Conservation (phyloP, 2,888 invertebrate species). For the Phasia obesa region DNA sequence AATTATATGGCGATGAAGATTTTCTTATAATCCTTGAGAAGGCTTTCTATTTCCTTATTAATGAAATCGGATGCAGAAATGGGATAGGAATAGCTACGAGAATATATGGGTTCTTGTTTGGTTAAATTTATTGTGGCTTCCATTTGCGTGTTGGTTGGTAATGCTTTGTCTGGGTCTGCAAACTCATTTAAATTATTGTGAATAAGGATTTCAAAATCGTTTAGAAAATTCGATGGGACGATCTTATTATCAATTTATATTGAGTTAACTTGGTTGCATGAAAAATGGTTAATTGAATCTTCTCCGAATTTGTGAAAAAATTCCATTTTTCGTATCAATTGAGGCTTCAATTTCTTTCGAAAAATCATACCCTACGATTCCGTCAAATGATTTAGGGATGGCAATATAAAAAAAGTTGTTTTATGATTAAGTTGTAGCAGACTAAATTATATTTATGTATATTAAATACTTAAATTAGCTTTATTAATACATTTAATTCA, state of each 20-base stretch:
- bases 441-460: too few relatives aligned
- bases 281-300: constrained; percentile 24
- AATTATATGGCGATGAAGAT: constrained; percentile 3
- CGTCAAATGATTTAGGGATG: constrained; percentile 27
- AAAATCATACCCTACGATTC: constrained; percentile 39
- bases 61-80: constrained; percentile 30
- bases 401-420: constrained; percentile 47
- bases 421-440: constrained; percentile 42
- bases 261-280: constrained; percentile 15
- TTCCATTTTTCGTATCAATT: constrained; percentile 53
- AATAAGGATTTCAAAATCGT: constrained; percentile 17
- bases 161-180: constrained; percentile 27
- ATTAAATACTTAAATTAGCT: too few relatives aligned
- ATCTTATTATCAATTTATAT: constrained; percentile 7
- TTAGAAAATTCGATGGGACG: background rate
- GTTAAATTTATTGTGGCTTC: constrained; percentile 30
- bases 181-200: constrained; percentile 19
- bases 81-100: constrained; percentile 43
- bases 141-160: constrained; percentile 21
- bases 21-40: constrained; percentile 31
- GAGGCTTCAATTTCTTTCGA: constrained; percentile 54
- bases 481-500: too few relatives aligned
- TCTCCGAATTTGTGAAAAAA: constrained; percentile 30
- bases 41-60: constrained; percentile 19
- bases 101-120: background rate